A percentile compares a stretch with the other conserved stretches of the same genome.
Conservation (phyloP, 2,888 invertebrate genomes). For the Pseudolycoriella hygida region DNA sequence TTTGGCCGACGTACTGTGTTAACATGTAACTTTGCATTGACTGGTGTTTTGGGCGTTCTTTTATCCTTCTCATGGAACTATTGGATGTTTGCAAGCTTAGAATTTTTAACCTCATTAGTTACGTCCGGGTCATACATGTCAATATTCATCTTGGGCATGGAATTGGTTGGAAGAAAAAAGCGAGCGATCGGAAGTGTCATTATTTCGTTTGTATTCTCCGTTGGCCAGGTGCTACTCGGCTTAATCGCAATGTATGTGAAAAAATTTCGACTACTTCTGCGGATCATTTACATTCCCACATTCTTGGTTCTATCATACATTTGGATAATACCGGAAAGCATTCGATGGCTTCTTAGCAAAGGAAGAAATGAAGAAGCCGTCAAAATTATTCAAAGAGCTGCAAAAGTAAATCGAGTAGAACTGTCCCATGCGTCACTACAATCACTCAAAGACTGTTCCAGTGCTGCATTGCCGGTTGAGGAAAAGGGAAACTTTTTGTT, state of each 20-base stretch:
- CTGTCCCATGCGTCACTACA: conserved; percentile 19
- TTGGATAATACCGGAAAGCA: conserved; percentile 54
- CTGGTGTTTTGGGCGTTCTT: conserved; percentile 44
- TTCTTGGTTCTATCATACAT: conserved; percentile 47
- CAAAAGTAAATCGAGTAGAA: conserved; percentile 35
- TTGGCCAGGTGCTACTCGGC: conserved; percentile 50
- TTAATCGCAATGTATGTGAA: conserved; percentile 45
- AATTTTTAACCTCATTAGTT: conserved; percentile 42
- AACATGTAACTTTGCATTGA: conserved; percentile 33
- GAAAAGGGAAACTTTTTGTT: background rate
- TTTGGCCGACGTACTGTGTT: conserved; percentile 43
- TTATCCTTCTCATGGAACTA: conserved; percentile 52
- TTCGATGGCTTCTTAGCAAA: conserved; percentile 55
- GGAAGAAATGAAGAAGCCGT: conserved; percentile 39
- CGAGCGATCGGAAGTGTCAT: conserved; percentile 54
- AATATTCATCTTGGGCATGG: conserved; percentile 58
- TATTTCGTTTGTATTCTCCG: conserved; percentile 48
- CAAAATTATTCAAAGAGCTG: conserved; percentile 38
- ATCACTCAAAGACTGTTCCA: conserved; percentile 13
- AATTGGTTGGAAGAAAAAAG: conserved; percentile 55
- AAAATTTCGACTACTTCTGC: conserved; percentile 49
- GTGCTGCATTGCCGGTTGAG: no score
- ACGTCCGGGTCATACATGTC: conserved; percentile 54
- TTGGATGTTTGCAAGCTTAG: conserved; percentile 40
- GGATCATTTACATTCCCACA: conserved; percentile 46